phyloP scores from a whole-genome alignment of 2,888 invertebrate genomes.

The Apantesis nais region DNA sequence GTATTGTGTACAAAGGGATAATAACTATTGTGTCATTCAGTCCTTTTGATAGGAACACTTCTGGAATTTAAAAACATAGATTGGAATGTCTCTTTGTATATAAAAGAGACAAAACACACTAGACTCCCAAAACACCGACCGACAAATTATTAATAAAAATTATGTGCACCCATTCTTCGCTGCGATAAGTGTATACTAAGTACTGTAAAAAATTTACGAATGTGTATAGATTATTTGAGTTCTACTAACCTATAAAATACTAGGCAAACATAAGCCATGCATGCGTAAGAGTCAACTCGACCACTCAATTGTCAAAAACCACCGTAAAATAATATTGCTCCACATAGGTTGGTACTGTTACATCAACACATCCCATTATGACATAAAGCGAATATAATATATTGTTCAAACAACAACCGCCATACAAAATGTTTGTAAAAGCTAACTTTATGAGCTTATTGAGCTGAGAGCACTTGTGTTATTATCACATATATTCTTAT shows the following conservation, averaged over 20 bases:
- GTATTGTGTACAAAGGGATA: not conserved
- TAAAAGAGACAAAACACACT: slow-evolving; percentile 25
- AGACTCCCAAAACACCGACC: slow-evolving; percentile 16
- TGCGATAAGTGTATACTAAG: slow-evolving; percentile 23
- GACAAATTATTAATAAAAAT: slow-evolving; percentile 17
- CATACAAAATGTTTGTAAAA: slow-evolving; percentile 72
- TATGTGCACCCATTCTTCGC: slow-evolving; percentile 23
- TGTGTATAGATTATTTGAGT: slow-evolving; percentile 20
- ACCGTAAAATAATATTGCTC: slow-evolving; percentile 48
- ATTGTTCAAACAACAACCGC: slow-evolving; percentile 55
- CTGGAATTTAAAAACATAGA: slow-evolving; percentile 2
- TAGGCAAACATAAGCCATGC: slow-evolving; percentile 39
- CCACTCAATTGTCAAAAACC: slow-evolving; percentile 25
- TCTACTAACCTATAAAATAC: slow-evolving; percentile 34
- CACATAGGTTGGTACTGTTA: slow-evolving; percentile 48
- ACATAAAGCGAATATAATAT: slow-evolving; percentile 67
- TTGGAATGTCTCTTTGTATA: slow-evolving; percentile 15
- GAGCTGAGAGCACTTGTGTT: slow-evolving; percentile 82
- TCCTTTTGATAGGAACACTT: slow-evolving; percentile 4
- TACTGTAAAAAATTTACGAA: slow-evolving; percentile 25
- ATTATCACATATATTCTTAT: slow-evolving; percentile 84
- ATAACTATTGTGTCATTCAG: slow-evolving; percentile 9
- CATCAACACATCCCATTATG: slow-evolving; percentile 44
- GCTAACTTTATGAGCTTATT: slow-evolving; percentile 78
- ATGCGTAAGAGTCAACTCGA: slow-evolving; percentile 33